Evolutionary conservation across 2,888 invertebrate species (phyloP), one percentile per base, ranked within the genome.

Genomic region (Sacculina carcini): DNA sequence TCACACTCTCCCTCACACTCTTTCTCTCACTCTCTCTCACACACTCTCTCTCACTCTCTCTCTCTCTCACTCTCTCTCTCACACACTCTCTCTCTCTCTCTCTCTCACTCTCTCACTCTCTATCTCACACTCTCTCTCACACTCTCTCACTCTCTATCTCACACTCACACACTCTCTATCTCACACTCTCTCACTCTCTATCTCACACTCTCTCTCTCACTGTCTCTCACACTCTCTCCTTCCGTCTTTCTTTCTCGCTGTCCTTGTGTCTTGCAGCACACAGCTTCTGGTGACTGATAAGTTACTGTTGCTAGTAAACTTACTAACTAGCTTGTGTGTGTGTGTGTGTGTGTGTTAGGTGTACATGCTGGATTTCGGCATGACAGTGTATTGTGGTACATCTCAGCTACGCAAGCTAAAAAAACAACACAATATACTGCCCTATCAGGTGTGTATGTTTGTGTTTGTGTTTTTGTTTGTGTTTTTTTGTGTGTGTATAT

Each of bases 181-280:
- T 42, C 50, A 29, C 31, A 24, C 40, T 39, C 50, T 40, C 40
- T 38, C 39, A 9, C 50, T 50, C 50, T 26, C 39, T 28, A 14
- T 38, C 50, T 50, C 50, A 36, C 50, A 36, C 26, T 39, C 29
- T 7, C 50, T 38, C 28, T 38, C 50, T 50, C 50, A 36, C 50
- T 50, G 36, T 26, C 50, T 50, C 39, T 28, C 39, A n/a, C 23
- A 14, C 40, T 28, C 50, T 26, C 50, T 38, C 40, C 26, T 16
- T 26, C 29, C 24, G n/a, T 40, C 39, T 26, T 39, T 40, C 50
- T 40, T 39, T 40, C 40, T 40, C 50, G n/a, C 50, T 40, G n/a
- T 28, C 50, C 28, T 39, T 28, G 38, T 28, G 26, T 19, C 21
- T 36, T n/a, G 14, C n/a, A 12, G 24, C 38, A n/a, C n/a, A n/a